Evolutionary conservation across 2,797 vertebrate species (phyloP), one percentile per base, ranked within the genome.

Genomic region (Synaphobranchus kaupii): DNA sequence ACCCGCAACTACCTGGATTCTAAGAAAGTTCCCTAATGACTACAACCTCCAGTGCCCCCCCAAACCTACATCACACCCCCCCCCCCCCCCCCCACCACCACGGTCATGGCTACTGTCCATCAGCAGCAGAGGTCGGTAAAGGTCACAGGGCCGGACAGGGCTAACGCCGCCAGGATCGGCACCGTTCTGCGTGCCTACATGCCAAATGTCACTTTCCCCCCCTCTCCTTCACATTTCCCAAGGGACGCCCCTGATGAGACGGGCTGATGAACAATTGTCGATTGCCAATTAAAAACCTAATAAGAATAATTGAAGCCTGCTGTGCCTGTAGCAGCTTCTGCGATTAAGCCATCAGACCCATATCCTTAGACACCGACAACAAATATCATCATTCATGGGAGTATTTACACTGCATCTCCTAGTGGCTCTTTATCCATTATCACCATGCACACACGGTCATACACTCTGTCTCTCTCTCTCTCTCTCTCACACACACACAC

Each of bases 251-350:
- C 90, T 89, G 92, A 89, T 92, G 92, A 89, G 80, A 84, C 91
- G 89, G 90, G 91, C 91, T 95, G 94, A 95, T 94, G 93, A 95
- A 94, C 93, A 94, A 95, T 94, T 93, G 91, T 92, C 93, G 92
- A 89, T 89, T 92, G 89, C 89, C 93, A 94, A 94, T 95, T 94
- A 95, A 89, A 93, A 92, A 92, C 92, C 92, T 91, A 86, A 89
- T 90, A 88, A 85, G 48, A 94, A 92, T 95, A 95, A 96, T 94
- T 95, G 94, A 94, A 93, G 93, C 91, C 92, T 92, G 92, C 90
- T 90, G 91, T 91, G 92, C 92, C 92, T 93, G 92, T 94, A 94
- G 93, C 91, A 89, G 86, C 90, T 83, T 87, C 73, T 90, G 89
- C 92, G 90, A 95, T 95, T 92, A 94, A 93, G 95, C 94, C 92